Base-by-base conservation (phyloP, 1,140 invertebrate species). In the Atta cephalotes region DNA sequence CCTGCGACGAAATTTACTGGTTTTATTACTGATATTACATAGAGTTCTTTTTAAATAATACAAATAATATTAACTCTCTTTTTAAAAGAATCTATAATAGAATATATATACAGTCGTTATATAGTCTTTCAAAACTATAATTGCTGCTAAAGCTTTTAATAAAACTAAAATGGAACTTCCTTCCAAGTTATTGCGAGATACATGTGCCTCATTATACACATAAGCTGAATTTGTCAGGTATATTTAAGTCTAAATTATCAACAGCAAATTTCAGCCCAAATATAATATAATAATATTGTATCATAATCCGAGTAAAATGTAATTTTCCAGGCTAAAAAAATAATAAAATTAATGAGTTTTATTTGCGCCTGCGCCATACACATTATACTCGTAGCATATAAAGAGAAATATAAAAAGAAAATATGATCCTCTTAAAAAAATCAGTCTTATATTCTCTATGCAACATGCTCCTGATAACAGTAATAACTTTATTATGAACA, bases 241-340 rank as follows among this genome's bases (percentile, higher is more conserved):
- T 62, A 51, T 14, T 66, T 66, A 31, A 65, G 18, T 28, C 16
- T 65, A 4, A 1, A 31, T 79, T 79, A 10, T 6, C 18, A 21
- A 66, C 39, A 18, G 18, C 25, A 66, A 79, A 79, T 28, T 79
- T 68, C 35, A 31, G 16, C 25, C 4, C 14, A 45, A 78, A 10
- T 28, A n/a, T 45, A 78, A 10, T 28, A n/a, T 45, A 12, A n/a
- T 10, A 63, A 58, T 3, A 0, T 58, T 35, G 12, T 39, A 51
- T 25, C n/a, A 7, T 62, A 18, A 72, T 49, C 25, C 2, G 3
- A 72, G 28, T 77, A 62, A 77, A 60, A 51, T 49, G 0, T n/a
- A 28, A 77, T 45, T 77, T 28, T 45, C 16, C 4, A 6, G 25
- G 1, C 3, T 18, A 5, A 25, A 62, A 4, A 62, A 45, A 77